Base-by-base conservation (phyloP, 2,888 invertebrate species). In the Dasysyrphus tricinctus region DNA sequence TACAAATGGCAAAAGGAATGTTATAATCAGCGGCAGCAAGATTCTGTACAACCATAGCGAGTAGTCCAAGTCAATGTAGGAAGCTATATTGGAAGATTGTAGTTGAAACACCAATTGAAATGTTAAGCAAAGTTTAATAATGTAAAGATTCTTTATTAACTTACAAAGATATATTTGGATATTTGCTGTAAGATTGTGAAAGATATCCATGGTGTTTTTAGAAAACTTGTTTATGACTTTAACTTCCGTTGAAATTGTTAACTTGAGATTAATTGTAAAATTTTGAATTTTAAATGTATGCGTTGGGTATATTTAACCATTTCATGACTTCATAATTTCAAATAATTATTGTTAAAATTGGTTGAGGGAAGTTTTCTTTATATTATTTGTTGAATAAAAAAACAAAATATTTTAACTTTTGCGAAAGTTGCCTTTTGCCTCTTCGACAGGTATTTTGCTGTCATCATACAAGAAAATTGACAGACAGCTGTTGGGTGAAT, bases 41-140 rank as follows among this genome's bases (percentile, higher is more conserved):
- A 97, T 94, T 95, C 97, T 97, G 89, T 96, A 95, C 87, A 97
- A 93, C 97, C 97, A 97, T 88, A 97, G 91, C 77, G 96, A 96
- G 92, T 96, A 96, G 91, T 97, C 96, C 88, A 97, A 94, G 92
- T 97, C 97, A 90, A 97, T 95, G 91, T 96, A 96, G 88, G 95
- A 94, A 91, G 96, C 97, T 97, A 14, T 54, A 19, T 34, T 34
- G 29, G 4, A 56, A 34, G 29, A 32, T 32, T 32, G 34, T 5
- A 57, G 12, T 54, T 5, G 7, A 19, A 11, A 57, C 37, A 11
- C 7, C 19, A 37, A 59, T 37, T 16, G 16, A 0, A 12, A 42
- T 19, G 11, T 42, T 12, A 8, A 39, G 16, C 12, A 32, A 44
- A 54, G 12, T 49, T 12, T 8, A n/a, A 1, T 29, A 49, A 34